phyloP scores from a whole-genome alignment of 2,797 vertebrate genomes.

The Morus bassanus region DNA sequence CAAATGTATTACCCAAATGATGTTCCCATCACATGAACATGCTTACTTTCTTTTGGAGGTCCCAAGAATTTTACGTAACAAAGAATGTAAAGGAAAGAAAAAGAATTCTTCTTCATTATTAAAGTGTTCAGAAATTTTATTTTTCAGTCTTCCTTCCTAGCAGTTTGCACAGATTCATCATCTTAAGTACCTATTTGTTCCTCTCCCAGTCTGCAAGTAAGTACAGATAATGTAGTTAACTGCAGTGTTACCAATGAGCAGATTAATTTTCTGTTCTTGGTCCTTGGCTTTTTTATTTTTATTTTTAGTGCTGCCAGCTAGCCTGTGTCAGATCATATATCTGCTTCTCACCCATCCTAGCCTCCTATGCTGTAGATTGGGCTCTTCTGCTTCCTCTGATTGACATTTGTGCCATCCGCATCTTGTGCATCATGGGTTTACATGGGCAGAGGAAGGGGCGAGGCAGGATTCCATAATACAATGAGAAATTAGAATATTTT shows the following conservation, averaged over 20 bases:
- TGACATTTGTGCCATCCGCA: accelerated
- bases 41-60: neutral
- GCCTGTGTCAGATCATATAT: neutral
- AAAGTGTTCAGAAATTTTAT: neutral
- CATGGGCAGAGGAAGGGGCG: neutral
- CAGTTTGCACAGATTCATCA: neutral
- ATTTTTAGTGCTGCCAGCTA: neutral
- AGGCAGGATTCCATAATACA: neutral
- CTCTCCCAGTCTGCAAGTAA: neutral
- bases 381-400: neutral
- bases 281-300: neutral
- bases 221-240: neutral
- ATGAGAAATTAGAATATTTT: neutral
- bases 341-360: neutral
- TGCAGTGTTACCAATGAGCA: neutral
- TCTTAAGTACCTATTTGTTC: neutral
- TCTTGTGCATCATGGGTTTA: neutral
- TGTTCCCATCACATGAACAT: neutral
- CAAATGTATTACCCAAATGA: neutral
- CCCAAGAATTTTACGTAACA: neutral
- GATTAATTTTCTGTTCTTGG: neutral
- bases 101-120: neutral
- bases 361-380: neutral
- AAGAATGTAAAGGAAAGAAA: neutral
- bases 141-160: neutral